Percentiles rank a stretch among this genome's conserved stretches.
Evolutionary conservation across 1,140 invertebrate species (phyloP).

Genomic region (Drosophila equinoxialis): DNA sequence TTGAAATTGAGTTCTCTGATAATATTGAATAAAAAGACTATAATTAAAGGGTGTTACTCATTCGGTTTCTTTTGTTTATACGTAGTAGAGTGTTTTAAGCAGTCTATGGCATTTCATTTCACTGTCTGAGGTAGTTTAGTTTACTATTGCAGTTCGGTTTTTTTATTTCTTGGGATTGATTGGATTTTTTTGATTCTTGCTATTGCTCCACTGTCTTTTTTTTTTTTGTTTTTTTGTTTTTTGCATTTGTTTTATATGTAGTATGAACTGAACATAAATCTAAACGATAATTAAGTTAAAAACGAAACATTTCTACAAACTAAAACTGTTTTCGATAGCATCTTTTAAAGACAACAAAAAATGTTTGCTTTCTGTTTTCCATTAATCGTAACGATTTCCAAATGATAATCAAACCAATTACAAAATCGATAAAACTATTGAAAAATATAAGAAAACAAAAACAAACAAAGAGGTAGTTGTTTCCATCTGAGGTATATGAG

Average conservation of each 20-base stretch:
- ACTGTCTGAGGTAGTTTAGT: conserved; percentile 81
- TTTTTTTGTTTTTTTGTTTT: conserved; percentile 6
- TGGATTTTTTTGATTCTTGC: conserved; percentile 45
- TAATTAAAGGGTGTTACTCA: conserved; percentile 34
- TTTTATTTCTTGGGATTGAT: conserved; percentile 19
- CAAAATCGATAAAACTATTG: conserved; percentile 36
- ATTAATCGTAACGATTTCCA: conserved; percentile 30
- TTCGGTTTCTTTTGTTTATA: conserved; percentile 21
- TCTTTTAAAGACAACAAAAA: conserved; percentile 62
- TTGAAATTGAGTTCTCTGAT: not conserved
- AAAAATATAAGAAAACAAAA: conserved; percentile 55
- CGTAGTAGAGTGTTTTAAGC: conserved; percentile 50
- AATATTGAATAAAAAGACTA: not conserved
- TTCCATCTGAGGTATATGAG: conserved; percentile 82
- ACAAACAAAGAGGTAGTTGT: conserved; percentile 68
- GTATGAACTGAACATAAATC: conserved; percentile 16
- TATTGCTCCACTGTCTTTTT: conserved; percentile 40
- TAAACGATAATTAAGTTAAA: conserved; percentile 51
- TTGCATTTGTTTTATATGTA: conserved; percentile 37
- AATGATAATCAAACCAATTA: conserved; percentile 37
- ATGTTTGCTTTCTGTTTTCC: conserved; percentile 17
- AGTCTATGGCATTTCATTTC: conserved; percentile 64
- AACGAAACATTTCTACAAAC: conserved; percentile 63
- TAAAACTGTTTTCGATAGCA: conserved; percentile 67
- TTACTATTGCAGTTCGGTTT: conserved; percentile 82